Evolutionary conservation across 2,888 invertebrate species (phyloP), one percentile per base, ranked within the genome.

Genomic region (Rapana venosa): DNA sequence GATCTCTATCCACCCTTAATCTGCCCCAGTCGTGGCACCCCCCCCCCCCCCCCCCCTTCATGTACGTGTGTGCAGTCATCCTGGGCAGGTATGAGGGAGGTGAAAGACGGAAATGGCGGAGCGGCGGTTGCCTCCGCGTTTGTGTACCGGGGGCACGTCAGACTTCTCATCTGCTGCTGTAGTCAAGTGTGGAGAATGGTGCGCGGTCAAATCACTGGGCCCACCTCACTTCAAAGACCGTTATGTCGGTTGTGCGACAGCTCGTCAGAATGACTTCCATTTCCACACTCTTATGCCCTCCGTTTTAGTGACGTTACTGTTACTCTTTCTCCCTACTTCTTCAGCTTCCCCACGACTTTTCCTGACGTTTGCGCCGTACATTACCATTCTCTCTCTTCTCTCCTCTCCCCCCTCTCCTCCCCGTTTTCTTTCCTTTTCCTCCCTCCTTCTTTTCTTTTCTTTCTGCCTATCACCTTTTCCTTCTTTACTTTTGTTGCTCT

Each of bases 251-350:
- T n/a, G 32, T n/a, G 56, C 47, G 87, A 87, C 70, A 87, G 70
- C 87, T 56, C 70, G 87, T 87, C 74, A 87, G 74, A 74, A 87
- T 87, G 70, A 87, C 66, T 87, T 87, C 74, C 87, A 70, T 87
- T 87, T 87, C 35, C 87, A 74, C 74, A 77, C 70, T 77, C 74
- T 26, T 74, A n/a, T 35, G 70, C 74, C 74, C 88, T 88, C 88
- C 4, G 2, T n/a, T 15, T 81, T 26, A 13, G 70, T 47, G 47
- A 47, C 47, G 47, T 47, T 87, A 36, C 22, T 58, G 15, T 36
- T 74, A 5, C 74, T n/a, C 74, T 35, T 70, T 22, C 35, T 11
- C 30, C 32, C 20, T 47, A 30, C 85, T 32, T 32, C 20, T 70
- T 6, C 15, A 22, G 32, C 36, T 15, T 58, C 56, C 32, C 85